These are phyloP conservation scores for Ophioninae sp. DNA, from an alignment of 2,888 invertebrate genomes.

Conservation along the genomic window DNA sequence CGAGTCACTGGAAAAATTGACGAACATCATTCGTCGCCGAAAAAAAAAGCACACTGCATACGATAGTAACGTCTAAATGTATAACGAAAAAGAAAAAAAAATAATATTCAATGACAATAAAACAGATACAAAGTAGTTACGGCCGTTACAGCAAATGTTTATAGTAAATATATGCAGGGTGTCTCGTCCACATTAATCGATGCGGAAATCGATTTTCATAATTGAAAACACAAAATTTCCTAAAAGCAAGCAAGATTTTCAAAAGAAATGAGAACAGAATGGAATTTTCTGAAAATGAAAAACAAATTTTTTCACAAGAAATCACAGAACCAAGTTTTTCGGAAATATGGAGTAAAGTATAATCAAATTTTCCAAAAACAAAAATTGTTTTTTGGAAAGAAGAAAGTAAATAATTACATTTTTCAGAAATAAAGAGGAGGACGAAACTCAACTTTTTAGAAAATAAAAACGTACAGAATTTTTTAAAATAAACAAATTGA, in stretches of 20 bases:
- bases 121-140: constrained; percentile 56
- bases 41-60: constrained; percentile 40
- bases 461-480: not conserved
- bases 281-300: not conserved
- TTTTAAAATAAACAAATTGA: not conserved
- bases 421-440: not conserved
- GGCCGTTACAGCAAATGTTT: constrained; percentile 47
- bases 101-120: constrained; percentile 36
- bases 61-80: constrained; percentile 30
- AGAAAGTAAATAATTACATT: not conserved
- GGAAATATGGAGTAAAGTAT: not conserved
- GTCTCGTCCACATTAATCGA: not conserved
- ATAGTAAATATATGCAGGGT: constrained; percentile 8
- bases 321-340: not conserved
- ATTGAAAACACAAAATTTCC: too few species aligned
- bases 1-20: constrained; percentile 24
- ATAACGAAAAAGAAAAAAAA: constrained; percentile 27
- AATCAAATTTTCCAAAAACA: not conserved
- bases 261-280: too few species aligned
- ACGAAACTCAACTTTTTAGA: not conserved
- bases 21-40: constrained; percentile 38
- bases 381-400: not conserved
- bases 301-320: not conserved
- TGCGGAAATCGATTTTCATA: not conserved
- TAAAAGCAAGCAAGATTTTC: too few species aligned